Base-by-base conservation (phyloP, 2,888 invertebrate genomes). In the Euzophera pinguis region DNA sequence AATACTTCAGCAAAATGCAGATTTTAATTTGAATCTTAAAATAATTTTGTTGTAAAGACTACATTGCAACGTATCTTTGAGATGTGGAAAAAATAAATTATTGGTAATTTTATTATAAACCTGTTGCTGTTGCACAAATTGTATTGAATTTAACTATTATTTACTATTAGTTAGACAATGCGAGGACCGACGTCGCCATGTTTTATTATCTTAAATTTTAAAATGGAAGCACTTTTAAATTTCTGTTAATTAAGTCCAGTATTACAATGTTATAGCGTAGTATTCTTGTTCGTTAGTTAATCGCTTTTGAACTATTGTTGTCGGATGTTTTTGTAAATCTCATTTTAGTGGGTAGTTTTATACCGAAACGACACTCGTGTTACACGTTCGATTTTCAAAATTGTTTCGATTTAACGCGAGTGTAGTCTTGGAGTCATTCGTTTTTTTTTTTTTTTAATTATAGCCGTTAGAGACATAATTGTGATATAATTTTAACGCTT, bases 181-280 rank as follows among this genome's bases (percentile, higher is more conserved):
- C 5, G 2, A 22, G 22, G 22, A 22, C 22, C 5, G 22, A 22
- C 2, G 22, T 2, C 22, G 22, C 22, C 22, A 22, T 22, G 22
- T 3, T 22, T 22, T 2, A 22, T 22, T 22, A 3, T 22, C 5
- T 3, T 22, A 22, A 22, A 22, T 22, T 22, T 22, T 22, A 22
- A 32, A 32, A 9, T 4, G 9, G 17, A 6, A 17, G 10, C 17
- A 17, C 9, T 14, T 13, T 16, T 14, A 17, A 14, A 7, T 47
- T 57, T 66, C 64, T 54, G 61, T 61, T 43, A 60, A 54, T 53
- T 70, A 65, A 70, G 72, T 75, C 66, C 83, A 84, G 84, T 85
- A 84, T 85, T 85, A 84, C 68, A 76, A 73, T 62, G 68, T 78
- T 75, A 78, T 81, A 80, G 79, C 78, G 72, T 74, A 61, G 59